A percentile compares a stretch with the other conserved stretches of the same genome.
Evolutionary conservation across 2,888 invertebrate genomes (phyloP).

Genomic region (Trisateles emortualis): DNA sequence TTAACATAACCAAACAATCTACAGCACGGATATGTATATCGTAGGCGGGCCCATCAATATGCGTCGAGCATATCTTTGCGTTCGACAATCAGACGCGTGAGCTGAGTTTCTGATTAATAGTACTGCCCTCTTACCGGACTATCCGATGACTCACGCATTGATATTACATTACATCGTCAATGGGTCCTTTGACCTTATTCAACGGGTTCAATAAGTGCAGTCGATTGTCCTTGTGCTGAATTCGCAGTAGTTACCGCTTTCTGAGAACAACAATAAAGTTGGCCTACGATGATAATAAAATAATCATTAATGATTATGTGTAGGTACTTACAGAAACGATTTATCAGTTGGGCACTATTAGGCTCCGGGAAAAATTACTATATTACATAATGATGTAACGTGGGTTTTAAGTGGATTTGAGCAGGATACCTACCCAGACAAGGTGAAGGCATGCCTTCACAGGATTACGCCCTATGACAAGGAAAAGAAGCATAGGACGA

Average conservation of each 20-base stretch:
- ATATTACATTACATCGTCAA: conserved; percentile 71
- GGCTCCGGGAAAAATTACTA: not conserved
- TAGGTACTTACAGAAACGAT: conserved; percentile 12
- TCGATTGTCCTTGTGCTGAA: conserved; percentile 79
- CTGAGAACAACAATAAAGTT: conserved; percentile 72
- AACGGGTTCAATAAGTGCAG: conserved; percentile 73
- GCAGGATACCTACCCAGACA: too few relatives aligned
- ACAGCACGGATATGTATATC: conserved; percentile 63
- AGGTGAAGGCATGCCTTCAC: too few relatives aligned
- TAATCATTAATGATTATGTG: conserved; percentile 37
- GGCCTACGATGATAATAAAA: conserved; percentile 52
- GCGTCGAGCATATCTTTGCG: conserved; percentile 62
- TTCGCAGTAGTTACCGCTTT: conserved; percentile 68
- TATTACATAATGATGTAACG: too few relatives aligned
- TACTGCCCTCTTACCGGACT: conserved; percentile 68
- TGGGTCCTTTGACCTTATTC: conserved; percentile 82
- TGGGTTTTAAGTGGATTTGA: too few relatives aligned
- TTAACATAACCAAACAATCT: conserved; percentile 63
- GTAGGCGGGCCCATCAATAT: conserved; percentile 77
- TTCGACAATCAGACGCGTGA: conserved; percentile 72
- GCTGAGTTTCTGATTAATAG: conserved; percentile 72
- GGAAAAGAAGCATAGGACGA: too few relatives aligned
- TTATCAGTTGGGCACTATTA: not conserved
- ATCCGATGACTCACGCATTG: conserved; percentile 77
- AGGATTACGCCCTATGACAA: too few relatives aligned